phyloP scores from a whole-genome alignment of 2,888 invertebrate species.

The Drosophila bunnanda region DNA sequence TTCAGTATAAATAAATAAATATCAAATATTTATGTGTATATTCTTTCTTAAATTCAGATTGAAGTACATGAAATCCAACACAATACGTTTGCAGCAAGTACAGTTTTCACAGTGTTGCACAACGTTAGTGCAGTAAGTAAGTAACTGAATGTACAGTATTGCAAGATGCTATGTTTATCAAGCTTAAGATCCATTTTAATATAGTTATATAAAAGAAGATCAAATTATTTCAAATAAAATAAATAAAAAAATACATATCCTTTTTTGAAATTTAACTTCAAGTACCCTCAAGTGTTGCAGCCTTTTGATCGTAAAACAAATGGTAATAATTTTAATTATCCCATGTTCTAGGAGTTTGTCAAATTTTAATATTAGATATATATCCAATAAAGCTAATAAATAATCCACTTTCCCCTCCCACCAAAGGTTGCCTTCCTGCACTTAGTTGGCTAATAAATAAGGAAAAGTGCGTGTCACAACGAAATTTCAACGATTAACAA shows the following conservation, averaged over 20 bases:
- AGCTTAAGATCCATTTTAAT: no score
- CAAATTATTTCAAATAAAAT: not conserved
- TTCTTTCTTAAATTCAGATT: no score
- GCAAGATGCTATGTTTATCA: no score
- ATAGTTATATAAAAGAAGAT: not conserved
- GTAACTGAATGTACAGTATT: no score
- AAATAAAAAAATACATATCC: not conserved
- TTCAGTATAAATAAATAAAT: not conserved
- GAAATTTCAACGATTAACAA: constrained; percentile 15
- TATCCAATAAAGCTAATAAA: constrained; percentile 16
- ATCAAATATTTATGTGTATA: no score
- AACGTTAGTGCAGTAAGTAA: no score
- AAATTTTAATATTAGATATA: constrained; percentile 15
- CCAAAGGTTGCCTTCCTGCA: not conserved
- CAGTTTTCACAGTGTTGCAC: no score
- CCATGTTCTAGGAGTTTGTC: not conserved
- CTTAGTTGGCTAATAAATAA: constrained; percentile 18
- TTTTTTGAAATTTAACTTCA: not conserved
- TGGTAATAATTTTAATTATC: not conserved
- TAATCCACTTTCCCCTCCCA: constrained; percentile 10
- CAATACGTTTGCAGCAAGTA: no score
- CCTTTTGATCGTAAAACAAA: not conserved
- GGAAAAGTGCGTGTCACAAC: constrained; percentile 11
- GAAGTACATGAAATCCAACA: no score
- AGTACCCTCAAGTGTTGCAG: not conserved